A percentile compares a stretch with the other conserved stretches of the same genome.
Conservation (phyloP, 2,888 invertebrate species). For the Spodoptera picta region DNA sequence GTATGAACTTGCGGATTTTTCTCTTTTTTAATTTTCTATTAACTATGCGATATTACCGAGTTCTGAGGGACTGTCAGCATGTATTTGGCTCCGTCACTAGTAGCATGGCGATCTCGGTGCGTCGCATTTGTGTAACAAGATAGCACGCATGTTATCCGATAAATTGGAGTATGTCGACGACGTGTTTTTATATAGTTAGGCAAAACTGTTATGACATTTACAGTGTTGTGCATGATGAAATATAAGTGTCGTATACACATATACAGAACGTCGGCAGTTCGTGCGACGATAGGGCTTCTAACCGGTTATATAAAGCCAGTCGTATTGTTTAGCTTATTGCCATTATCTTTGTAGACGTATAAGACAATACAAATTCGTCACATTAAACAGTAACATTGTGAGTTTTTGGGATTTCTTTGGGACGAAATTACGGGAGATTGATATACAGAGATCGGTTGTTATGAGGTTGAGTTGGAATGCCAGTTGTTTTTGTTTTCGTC, state of each 20-base stretch:
- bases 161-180: conserved; percentile 52
- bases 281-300: conserved; percentile 20
- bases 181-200: conserved; percentile 54
- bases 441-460: no score
- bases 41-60: conserved; percentile 32
- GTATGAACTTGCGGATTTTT: conserved; percentile 37
- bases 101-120: conserved; percentile 18
- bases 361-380: conserved; percentile 1
- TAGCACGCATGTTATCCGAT: conserved; percentile 18
- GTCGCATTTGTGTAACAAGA: conserved; percentile 19
- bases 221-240: background rate
- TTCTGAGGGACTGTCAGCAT: conserved; percentile 29
- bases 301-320: conserved; percentile 24
- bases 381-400: no score
- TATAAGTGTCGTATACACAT: conserved; percentile 21
- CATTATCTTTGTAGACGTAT: conserved; percentile 6
- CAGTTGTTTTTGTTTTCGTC: background rate
- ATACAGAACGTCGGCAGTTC: conserved; percentile 7
- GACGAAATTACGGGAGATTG: no score
- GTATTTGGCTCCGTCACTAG: conserved; percentile 15
- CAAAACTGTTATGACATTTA: conserved; percentile 32
- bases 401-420: no score
- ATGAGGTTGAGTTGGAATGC: no score
- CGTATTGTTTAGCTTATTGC: conserved; percentile 14
- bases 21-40: conserved; percentile 38